Evolutionary conservation across 2,888 invertebrate species (phyloP), one percentile per base, ranked within the genome.

Genomic region (Sesamia inferens): DNA sequence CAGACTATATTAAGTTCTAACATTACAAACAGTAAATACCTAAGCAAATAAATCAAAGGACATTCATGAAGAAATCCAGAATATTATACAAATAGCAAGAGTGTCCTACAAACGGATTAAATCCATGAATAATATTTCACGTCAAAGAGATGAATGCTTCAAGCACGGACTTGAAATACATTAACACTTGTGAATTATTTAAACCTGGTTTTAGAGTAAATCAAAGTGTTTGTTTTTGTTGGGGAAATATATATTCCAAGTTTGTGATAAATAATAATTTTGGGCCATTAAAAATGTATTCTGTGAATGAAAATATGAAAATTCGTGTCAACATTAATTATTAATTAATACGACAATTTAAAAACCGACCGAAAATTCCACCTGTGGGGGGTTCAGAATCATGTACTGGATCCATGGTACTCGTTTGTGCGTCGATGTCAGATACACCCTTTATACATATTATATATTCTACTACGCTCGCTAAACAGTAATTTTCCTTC

Each of bases 91-190:
- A 69, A 69, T 69, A 69, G 69, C 65, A 67, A 74, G 58, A 57
- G 71, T 79, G 66, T 39, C 66, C 81, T 51, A 69, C 77, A 74
- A 71, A 81, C 54, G 79, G 64, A 70, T 61, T 74, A 82, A 82
- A 84, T 85, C 62, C 70, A 85, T 85, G 85, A 85, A 85, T 85
- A 85, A 79, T 81, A 82, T 82, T 85, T 70, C 57, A 76, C 62
- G 71, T 81, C 86, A 85, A 82, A 81, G 81, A 79, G 77, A 82
- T 68, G 76, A 67, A 85, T 84, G 68, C 64, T 62, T 61, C 14
- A 80, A 57, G 68, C 59, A 62, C 68, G 67, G 71, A 77, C 78
- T 76, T 70, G 75, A 84, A 84, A 82, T 85, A 68, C 76, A 85
- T 85, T 81, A 85, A 78, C 75, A 69, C 70, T 80, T 66, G 71